Evolutionary conservation across 2,113 vertebrate genomes (phyloP).

Genomic region (Gobio gobio): DNA sequence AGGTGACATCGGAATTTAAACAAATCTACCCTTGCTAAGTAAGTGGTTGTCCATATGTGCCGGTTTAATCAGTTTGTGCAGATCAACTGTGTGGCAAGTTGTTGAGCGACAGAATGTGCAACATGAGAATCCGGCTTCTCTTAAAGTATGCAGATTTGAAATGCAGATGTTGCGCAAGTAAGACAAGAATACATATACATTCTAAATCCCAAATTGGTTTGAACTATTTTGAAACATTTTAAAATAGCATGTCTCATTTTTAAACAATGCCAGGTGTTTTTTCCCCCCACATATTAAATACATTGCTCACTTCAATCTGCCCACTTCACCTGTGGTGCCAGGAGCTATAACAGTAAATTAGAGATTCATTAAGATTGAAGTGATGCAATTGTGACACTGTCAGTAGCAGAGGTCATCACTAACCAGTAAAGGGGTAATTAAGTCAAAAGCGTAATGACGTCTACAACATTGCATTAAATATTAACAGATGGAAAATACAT

Average conservation of each 20-base stretch:
- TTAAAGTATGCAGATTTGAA: conserved; percentile 6
- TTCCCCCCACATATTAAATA: not conserved
- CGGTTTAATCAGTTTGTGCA: not conserved
- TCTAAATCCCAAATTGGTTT: too few species aligned
- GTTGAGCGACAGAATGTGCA: conserved; percentile 9
- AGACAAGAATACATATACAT: not conserved
- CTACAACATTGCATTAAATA: conserved; percentile 56
- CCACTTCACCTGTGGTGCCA: not conserved
- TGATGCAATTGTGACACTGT: conserved; percentile 39
- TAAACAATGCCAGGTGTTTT: not conserved
- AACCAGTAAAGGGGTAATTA: conserved; percentile 49
- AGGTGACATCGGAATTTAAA: conserved; percentile 4
- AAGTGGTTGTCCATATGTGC: not conserved
- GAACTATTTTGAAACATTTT: not conserved
- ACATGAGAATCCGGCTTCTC: conserved; percentile 43
- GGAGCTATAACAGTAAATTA: not conserved
- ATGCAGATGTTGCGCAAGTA: not conserved
- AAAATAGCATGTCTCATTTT: not conserved
- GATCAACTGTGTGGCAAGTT: not conserved
- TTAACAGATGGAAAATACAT: conserved; percentile 58
- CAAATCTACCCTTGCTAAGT: not conserved
- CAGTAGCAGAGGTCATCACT: conserved; percentile 22
- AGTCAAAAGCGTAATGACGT: conserved; percentile 36
- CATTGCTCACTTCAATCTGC: not conserved
- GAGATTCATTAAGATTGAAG: conserved; percentile 22